Base-by-base conservation (phyloP, 2,888 invertebrate species). In the Ganaspis brasiliensis region DNA sequence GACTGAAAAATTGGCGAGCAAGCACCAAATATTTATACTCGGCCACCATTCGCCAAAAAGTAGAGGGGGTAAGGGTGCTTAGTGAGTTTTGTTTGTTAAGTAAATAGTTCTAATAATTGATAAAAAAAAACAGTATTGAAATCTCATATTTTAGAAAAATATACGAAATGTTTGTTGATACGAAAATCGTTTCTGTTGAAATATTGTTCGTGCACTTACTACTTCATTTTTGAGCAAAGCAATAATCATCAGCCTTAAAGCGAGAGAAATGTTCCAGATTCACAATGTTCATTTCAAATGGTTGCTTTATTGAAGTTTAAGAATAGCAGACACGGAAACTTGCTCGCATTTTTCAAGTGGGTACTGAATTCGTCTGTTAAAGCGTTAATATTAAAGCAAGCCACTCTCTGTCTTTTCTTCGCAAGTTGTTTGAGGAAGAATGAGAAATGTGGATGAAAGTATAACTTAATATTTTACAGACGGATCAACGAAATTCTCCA, bases 391-490 rank as follows among this genome's bases (percentile, higher is more conserved):
- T 67, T 67, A 67, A 67, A 67, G 67, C 45, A n/a, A 45, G 45
- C 45, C n/a, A 40, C 40, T 63, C 40, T 67, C 67, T 67, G 40
- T 45, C 45, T 26, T 45, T 67, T 26, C 24, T 45, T 21, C 26
- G 24, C 24, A 37, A 67, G 45, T 45, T 67, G 67, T 67, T 67
- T 67, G 45, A 67, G 45, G 45, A 26, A 45, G 67, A 67, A 67
- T 45, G n/a, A 45, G 45, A 67, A 67, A 67, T 45, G 67, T 24
- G 40, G 67, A 67, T 67, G 67, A 45, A 67, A 67, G 67, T 67
- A 67, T 67, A 45, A 67, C 45, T 67, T 67, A 45, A 67, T 67
- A 67, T 67, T 67, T 67, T 26, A 67, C 40, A 67, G 67, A n/a
- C 24, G 10, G 45, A 67, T 67, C 45, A 67, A 16, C 16, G 59